Percentiles rank a stretch among this genome's conserved stretches.
phyloP scores from a whole-genome alignment of 2,888 invertebrate species.

The Eremobia ochroleuca region DNA sequence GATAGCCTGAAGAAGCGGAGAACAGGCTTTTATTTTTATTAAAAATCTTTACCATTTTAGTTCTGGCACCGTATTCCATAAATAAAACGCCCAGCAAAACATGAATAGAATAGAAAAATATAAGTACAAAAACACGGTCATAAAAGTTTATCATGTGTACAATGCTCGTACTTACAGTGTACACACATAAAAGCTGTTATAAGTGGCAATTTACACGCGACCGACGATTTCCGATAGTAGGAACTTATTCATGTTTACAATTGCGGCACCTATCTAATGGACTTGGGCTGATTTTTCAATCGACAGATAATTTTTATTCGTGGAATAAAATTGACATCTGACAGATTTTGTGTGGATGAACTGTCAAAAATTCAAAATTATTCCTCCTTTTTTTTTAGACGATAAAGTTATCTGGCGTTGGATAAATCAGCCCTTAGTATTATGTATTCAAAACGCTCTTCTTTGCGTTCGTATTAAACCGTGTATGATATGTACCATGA shows the following conservation, averaged over 20 bases:
- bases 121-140: slow-evolving; percentile 17
- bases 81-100: not conserved
- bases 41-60: not conserved
- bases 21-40: slow-evolving; percentile 22
- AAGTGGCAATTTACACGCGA: slow-evolving; percentile 60
- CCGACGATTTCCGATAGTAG: slow-evolving; percentile 54
- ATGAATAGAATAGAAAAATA: slow-evolving; percentile 34
- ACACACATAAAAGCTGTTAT: slow-evolving; percentile 55
- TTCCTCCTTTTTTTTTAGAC: too few relatives aligned
- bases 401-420: too few relatives aligned
- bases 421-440: too few relatives aligned
- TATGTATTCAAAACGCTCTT: slow-evolving; percentile 28
- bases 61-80: not conserved
- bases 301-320: too few relatives aligned
- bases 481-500: slow-evolving; percentile 33
- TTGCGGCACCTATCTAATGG: slow-evolving; percentile 5
- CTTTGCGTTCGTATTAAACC: slow-evolving; percentile 29
- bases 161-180: slow-evolving; percentile 29
- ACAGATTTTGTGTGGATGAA: too few relatives aligned
- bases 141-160: slow-evolving; percentile 48
- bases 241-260: slow-evolving; percentile 48
- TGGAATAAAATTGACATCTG: too few relatives aligned
- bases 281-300: too few relatives aligned
- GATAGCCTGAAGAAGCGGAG: not conserved
- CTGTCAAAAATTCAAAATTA: too few relatives aligned